Evolutionary conservation across 1,140 invertebrate species (phyloP).

Genomic region (Vanessa tameamea): DNA sequence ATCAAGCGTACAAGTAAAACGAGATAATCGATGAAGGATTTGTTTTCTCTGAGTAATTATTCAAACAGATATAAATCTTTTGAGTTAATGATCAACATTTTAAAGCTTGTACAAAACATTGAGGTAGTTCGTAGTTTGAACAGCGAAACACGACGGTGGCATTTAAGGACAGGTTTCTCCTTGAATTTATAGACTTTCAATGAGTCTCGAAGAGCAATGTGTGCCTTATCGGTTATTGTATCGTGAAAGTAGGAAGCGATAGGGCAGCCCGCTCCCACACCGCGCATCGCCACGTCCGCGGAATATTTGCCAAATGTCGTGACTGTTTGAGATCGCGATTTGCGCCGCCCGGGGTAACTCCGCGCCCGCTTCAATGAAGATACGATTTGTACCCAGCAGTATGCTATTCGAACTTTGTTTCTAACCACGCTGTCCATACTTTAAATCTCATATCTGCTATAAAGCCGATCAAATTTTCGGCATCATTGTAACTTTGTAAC

Average conservation of each 20-base stretch:
- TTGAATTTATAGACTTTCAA: constrained; percentile 48
- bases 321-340: constrained; percentile 78
- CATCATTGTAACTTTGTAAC: not conserved
- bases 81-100: constrained; percentile 1
- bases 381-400: constrained; percentile 70
- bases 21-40: not conserved
- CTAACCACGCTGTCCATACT: constrained; percentile 13
- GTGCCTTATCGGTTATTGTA: constrained; percentile 74
- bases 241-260: constrained; percentile 77
- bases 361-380: constrained; percentile 65
- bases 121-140: constrained; percentile 16
- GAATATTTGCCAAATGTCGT: constrained; percentile 80
- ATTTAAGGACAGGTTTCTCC: constrained; percentile 48
- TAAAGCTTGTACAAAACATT: constrained; percentile 9
- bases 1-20: not conserved
- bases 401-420: constrained; percentile 54
- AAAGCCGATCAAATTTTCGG: not conserved
- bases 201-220: constrained; percentile 57
- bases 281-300: constrained; percentile 63
- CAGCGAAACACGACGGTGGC: constrained; percentile 40
- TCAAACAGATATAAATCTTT: constrained; percentile 10
- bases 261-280: constrained; percentile 77
- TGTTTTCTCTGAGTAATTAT: not conserved
- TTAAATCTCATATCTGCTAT: constrained; percentile 7
- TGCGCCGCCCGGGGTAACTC: constrained; percentile 68